Base-by-base conservation (phyloP, 1,140 invertebrate genomes). In the Eupristina koningsbergeri region DNA sequence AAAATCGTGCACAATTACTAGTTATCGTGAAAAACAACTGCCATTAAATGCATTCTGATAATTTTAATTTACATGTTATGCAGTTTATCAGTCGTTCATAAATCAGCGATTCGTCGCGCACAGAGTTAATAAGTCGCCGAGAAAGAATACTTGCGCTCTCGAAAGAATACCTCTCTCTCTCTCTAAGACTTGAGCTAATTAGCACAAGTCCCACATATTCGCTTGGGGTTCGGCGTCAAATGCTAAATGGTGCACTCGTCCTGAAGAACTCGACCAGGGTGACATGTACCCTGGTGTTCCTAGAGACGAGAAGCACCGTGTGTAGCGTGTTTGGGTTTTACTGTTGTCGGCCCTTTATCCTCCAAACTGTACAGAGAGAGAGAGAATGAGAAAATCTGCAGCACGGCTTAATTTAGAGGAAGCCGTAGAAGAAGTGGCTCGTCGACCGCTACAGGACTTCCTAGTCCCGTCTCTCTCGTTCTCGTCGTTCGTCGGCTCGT, bases 361-460 rank as follows among this genome's bases (percentile, higher is more conserved):
- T 41, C 22, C 36, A 17, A 9, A 15, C 36, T 34, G 34, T 19
- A 34, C 41, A 2, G 5, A 3, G 53, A 58, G 26, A 26, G 53
- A 58, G 53, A 58, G 22, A 26, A 9, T 3, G 53, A 58, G 53
- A n/a, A n/a, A 45, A 61, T 45, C n/a, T n/a, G 19, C 13, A 19
- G 19, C 41, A 79, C 77, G 53, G 79, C 79, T 80, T 73, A 71
- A 71, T 80, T 80, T 80, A 80, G 67, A 80, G 67, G 73, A 47
- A 47, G 31, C 45, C 64, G 31, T 58, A 29, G 31, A 58, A 36
- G 41, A 58, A 31, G 45, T n/a, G 45, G 19, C 64, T 80, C 61
- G 36, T 34, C 61, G 58, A 36, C n/a, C 74, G 50, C 47, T 61
- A 29, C 22, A 39, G 78, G 45, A 80, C 78, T 80, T 80, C 78